Evolutionary conservation across 1,140 invertebrate species (phyloP).

Genomic region (Heliconius nattereri): DNA sequence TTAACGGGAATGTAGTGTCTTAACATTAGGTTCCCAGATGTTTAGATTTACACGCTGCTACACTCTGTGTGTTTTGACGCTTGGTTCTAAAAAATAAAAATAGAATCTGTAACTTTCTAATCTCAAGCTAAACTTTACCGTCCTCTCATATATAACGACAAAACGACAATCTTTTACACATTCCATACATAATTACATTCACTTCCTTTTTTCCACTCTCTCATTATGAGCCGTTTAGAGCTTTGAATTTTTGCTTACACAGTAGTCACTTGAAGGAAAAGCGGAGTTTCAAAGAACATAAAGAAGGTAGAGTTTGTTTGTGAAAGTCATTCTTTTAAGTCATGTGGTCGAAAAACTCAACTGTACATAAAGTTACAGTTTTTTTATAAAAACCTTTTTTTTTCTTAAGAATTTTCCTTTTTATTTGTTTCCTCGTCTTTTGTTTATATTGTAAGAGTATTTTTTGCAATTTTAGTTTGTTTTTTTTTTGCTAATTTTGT

Average conservation of each 20-base stretch:
- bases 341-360: background rate
- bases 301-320: background rate
- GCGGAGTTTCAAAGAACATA: background rate
- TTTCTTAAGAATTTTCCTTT: background rate
- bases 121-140: no score
- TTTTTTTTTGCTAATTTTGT: background rate
- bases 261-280: constrained; percentile 1
- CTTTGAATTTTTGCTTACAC: background rate
- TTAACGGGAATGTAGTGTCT: no score
- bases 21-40: no score
- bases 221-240: background rate
- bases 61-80: no score
- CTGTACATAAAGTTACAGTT: background rate
- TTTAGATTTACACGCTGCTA: no score
- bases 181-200: background rate
- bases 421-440: background rate
- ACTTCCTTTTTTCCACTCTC: background rate
- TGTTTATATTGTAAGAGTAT: background rate
- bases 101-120: no score
- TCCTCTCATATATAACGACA: no score
- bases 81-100: no score
- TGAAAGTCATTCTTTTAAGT: background rate
- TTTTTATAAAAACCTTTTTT: background rate
- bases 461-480: background rate
- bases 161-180: background rate